phyloP scores from a whole-genome alignment of 2,888 invertebrate genomes.

The Andrena bicolor region DNA sequence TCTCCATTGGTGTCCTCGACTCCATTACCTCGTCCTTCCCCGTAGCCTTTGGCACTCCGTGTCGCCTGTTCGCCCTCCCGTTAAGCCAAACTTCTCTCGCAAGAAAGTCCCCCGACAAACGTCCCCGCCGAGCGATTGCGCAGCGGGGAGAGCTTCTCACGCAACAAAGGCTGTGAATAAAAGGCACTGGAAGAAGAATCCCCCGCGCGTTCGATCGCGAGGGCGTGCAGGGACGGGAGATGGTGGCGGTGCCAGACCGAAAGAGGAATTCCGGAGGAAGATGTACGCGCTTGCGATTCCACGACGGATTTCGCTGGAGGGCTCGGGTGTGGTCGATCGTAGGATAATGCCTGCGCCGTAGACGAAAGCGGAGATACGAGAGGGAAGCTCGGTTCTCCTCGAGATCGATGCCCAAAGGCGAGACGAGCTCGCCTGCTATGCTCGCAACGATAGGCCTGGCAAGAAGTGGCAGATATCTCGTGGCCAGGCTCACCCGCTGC shows the following conservation, averaged over 20 bases:
- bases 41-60: no score
- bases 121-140: constrained; percentile 8
- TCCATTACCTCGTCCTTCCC: no score
- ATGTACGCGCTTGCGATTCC: constrained; percentile 64
- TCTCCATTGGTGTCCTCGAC: neutral
- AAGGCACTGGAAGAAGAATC: constrained; percentile 15
- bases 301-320: constrained; percentile 71
- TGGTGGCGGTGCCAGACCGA: constrained; percentile 43
- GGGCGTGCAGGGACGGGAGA: neutral
- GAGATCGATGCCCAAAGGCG: constrained; percentile 77
- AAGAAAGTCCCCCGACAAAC: neutral
- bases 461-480: constrained; percentile 42
- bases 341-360: constrained; percentile 75
- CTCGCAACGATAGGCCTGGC: constrained; percentile 32
- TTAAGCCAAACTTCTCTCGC: neutral
- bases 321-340: constrained; percentile 76
- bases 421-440: constrained; percentile 65
- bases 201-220: constrained; percentile 21
- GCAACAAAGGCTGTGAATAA: constrained; percentile 4
- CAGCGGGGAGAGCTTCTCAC: constrained; percentile 6
- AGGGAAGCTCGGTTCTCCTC: constrained; percentile 67
- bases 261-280: constrained; percentile 69
- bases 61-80: no score
- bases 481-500: constrained; percentile 8
- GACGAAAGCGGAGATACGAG: constrained; percentile 65